These are phyloP conservation scores for Drosophila watanabei DNA, from an alignment of 1,140 invertebrate species.

Conservation along the genomic window DNA sequence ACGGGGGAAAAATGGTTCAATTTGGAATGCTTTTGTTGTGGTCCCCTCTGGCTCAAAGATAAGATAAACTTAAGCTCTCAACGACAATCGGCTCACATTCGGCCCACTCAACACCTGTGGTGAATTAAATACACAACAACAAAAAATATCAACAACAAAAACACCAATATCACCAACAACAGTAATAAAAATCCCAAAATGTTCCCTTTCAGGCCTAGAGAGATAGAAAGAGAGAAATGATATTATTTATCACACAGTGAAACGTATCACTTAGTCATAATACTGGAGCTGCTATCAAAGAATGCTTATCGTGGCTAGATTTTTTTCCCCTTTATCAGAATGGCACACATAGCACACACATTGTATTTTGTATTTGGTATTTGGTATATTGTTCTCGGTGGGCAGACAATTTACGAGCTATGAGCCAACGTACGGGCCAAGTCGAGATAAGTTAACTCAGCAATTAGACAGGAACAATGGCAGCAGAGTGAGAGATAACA, in stretches of 20 bases:
- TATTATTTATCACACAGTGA: conserved; percentile 1
- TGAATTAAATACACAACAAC: conserved; percentile 20
- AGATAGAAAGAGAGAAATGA: not conserved
- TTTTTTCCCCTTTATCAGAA: conserved; percentile 63
- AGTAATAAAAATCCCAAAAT: conserved; percentile 9
- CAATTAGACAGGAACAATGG: conserved; percentile 59
- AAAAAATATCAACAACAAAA: too few species aligned
- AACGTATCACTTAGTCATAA: conserved; percentile 64
- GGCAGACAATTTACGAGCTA: conserved; percentile 26
- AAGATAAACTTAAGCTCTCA: conserved; percentile 31
- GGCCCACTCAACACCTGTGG: conserved; percentile 27
- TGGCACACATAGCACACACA: conserved; percentile 65
- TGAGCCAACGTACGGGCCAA: conserved; percentile 16
- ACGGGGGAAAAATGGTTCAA: conserved; percentile 8
- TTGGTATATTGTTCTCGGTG: conserved; percentile 1
- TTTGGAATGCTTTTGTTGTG: conserved; percentile 28
- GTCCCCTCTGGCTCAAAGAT: not conserved
- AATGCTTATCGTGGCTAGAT: conserved; percentile 39
- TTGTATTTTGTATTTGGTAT: conserved; percentile 19
- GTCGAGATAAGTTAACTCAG: conserved; percentile 26
- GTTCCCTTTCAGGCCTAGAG: not conserved
- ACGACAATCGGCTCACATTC: conserved; percentile 29
- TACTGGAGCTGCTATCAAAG: conserved; percentile 9
- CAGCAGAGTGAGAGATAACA: conserved; percentile 31
- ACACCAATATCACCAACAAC: not conserved